Evolutionary conservation across 2,888 invertebrate species (phyloP).

Genomic region (Noctua comes): DNA sequence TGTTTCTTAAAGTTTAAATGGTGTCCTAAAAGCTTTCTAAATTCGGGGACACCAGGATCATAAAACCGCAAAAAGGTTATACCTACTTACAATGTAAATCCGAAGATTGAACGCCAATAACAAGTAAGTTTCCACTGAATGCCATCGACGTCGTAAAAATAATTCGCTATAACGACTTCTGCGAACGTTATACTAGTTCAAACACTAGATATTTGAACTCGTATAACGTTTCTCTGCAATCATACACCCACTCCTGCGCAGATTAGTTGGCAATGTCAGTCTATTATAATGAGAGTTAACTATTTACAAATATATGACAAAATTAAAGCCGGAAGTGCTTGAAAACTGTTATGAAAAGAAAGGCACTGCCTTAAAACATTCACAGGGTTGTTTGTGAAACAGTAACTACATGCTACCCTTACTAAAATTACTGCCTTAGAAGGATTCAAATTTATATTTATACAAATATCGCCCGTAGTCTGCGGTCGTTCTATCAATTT

Average conservation of each 20-base stretch:
- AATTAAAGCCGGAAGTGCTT: background rate
- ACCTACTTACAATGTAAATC: constrained; percentile 44
- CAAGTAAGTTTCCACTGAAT: constrained; percentile 48
- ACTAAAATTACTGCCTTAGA: too few relatives aligned
- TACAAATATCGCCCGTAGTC: too few relatives aligned
- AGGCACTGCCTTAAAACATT: background rate
- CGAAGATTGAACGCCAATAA: constrained; percentile 29
- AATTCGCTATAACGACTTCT: constrained; percentile 47
- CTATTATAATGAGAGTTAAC: background rate
- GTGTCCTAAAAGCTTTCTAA: background rate
- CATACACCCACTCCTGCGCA: constrained; percentile 33
- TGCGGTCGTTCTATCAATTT: too few relatives aligned
- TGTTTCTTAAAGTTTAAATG: background rate
- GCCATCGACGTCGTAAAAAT: constrained; percentile 56
- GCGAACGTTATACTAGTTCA: constrained; percentile 31
- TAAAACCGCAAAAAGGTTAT: constrained; percentile 32
- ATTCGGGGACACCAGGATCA: constrained; percentile 4
- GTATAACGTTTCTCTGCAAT: constrained; percentile 14
- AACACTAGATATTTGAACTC: constrained; percentile 24
- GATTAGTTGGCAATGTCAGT: constrained; percentile 7
- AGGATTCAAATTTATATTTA: too few relatives aligned
- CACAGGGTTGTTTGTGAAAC: too few relatives aligned
- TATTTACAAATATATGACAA: background rate
- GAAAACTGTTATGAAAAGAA: background rate
- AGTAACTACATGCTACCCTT: too few relatives aligned